Evolutionary conservation across 2,113 vertebrate genomes (phyloP).

Genomic region (Rhea pennata): DNA sequence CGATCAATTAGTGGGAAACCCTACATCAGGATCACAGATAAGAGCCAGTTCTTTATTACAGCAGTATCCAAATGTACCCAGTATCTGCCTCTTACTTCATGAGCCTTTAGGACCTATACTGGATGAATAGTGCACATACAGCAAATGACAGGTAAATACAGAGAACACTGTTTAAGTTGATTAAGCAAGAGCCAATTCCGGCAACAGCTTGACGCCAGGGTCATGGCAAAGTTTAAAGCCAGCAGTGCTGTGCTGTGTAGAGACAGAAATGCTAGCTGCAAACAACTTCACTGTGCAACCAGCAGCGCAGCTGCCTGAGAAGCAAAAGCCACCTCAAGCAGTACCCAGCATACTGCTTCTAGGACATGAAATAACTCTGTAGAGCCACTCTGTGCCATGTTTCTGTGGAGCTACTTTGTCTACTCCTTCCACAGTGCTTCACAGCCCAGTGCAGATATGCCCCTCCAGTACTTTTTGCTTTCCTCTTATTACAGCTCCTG

Average conservation of each 20-base stretch:
- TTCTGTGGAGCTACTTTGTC: not conserved
- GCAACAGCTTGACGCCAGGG: not conserved
- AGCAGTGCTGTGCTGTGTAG: accelerated
- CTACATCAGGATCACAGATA: not conserved
- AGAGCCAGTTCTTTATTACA: not conserved
- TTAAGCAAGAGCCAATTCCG: not conserved
- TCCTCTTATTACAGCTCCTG: not conserved
- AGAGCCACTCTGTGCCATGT: not conserved
- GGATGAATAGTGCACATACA: not conserved
- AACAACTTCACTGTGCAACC: not conserved
- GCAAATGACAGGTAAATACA: not conserved
- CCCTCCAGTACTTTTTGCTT: not conserved
- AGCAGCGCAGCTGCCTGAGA: not conserved
- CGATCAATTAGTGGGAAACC: not conserved
- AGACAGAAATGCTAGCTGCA: not conserved
- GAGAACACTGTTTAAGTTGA: not conserved
- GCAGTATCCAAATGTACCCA: not conserved
- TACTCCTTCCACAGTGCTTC: not conserved
- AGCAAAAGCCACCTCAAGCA: not conserved
- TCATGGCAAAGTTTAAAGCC: not conserved
- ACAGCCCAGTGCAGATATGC: accelerated
- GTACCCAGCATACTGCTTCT: not conserved
- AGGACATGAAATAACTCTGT: not conserved
- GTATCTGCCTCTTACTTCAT: not conserved
- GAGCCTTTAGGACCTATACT: not conserved